These are phyloP conservation scores for Tyrannus savana DNA, from an alignment of 2,113 vertebrate species.

Conservation along the genomic window DNA sequence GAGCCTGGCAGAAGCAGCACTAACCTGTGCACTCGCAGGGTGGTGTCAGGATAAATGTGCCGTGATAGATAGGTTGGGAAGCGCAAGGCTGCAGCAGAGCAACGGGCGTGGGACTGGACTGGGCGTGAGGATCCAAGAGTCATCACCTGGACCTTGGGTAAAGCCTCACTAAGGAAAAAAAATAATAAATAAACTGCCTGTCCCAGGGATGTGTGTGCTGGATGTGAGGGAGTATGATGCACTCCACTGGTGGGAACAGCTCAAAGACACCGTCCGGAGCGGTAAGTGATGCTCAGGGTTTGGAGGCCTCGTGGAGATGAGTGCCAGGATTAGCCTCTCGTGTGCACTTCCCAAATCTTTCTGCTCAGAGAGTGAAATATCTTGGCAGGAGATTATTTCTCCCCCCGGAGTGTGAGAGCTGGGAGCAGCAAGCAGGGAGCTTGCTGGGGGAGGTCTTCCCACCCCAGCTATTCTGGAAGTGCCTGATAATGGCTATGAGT, in stretches of 20 bases:
- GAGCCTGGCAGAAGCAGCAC: slow-evolving; percentile 48
- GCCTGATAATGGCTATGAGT: neutral
- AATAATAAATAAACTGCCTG: neutral
- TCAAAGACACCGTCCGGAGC: neutral
- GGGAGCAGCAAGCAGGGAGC: neutral
- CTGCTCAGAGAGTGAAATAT: neutral
- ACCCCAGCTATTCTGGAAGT: slow-evolving; percentile 4
- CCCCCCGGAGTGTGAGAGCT: neutral
- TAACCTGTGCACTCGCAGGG: neutral
- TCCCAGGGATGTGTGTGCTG: neutral
- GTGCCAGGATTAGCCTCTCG: neutral
- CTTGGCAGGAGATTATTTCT: neutral
- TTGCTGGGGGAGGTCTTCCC: neutral
- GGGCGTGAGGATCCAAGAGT: neutral
- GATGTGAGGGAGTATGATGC: neutral
- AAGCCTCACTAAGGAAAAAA: neutral
- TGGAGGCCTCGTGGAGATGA: neutral
- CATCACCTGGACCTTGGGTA: neutral
- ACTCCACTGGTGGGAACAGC: neutral
- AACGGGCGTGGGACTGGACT: neutral
- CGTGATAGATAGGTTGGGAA: neutral
- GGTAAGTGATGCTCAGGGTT: neutral
- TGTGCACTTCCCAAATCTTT: neutral
- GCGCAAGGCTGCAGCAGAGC: neutral
- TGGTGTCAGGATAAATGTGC: slow-evolving; percentile 28